Evolutionary conservation across 2,113 vertebrate genomes (phyloP).

Genomic region (Loxodonta africana): DNA sequence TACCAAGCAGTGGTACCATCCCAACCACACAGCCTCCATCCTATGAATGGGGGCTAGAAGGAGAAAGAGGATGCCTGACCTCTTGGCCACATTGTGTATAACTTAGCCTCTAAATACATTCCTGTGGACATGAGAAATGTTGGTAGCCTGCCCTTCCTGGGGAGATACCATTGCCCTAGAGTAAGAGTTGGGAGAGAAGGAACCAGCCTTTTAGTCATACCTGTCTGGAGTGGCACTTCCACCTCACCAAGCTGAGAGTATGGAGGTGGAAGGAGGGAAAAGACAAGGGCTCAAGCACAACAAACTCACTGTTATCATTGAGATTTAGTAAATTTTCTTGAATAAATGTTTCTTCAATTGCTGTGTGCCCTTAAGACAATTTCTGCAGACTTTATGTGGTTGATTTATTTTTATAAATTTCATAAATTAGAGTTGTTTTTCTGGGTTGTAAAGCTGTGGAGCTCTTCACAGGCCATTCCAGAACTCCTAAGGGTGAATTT

Average conservation of each 20-base stretch:
- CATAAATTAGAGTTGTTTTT: neutral
- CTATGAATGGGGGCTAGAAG: neutral
- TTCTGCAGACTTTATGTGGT: neutral
- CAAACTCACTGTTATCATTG: neutral
- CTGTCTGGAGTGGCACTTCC: neutral
- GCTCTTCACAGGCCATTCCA: neutral
- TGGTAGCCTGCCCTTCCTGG: no score
- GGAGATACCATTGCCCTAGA: neutral
- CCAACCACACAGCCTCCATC: neutral
- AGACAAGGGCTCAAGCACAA: neutral
- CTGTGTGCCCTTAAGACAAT: no score
- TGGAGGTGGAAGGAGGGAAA: neutral
- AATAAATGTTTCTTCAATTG: neutral
- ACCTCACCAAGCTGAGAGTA: neutral
- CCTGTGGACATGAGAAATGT: neutral
- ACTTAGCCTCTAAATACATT: neutral
- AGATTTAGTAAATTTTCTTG: neutral
- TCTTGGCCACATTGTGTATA: neutral
- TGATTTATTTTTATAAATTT: neutral
- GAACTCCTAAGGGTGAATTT: neutral
- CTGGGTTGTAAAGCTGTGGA: neutral
- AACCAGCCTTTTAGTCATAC: neutral
- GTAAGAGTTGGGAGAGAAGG: neutral
- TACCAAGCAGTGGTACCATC: accelerated
- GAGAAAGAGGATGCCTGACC: no score